Base-by-base conservation (phyloP, 2,797 vertebrate genomes). In the Coendou prehensilis region DNA sequence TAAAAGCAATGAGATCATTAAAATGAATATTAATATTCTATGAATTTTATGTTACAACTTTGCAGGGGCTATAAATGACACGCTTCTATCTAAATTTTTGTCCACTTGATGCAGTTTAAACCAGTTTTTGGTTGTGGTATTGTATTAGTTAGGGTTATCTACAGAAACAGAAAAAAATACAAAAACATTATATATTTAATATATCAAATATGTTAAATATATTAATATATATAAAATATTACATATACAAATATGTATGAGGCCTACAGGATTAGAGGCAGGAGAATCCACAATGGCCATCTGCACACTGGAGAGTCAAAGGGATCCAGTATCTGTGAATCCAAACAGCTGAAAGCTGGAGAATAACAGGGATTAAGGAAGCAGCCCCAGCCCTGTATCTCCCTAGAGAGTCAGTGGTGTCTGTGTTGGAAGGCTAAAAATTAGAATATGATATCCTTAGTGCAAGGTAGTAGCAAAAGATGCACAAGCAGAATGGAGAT, bases 1-100 rank as follows among this genome's bases (percentile, higher is more conserved):
- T 64, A 93, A 92, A 94, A 82, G 30, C 67, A 79, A 86, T n/a
- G 47, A 76, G 33, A 56, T 30, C 10, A 90, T 80, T 57, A 45
- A 82, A 30, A 87, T 90, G 47, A 97, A 41, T 41, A 2, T 41
- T 41, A 41, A 41, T 41, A 41, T 6, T 93, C 45, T 79, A n/a
- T 83, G 69, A 79, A 64, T 73, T 87, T 87, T 80, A 26, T 75
- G 91, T 87, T 37, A 37, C 6, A 37, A 37, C 33, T 69, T 64
- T 67, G 28, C 41, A 67, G 69, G 26, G 20, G 79, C n/a, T 17
- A 28, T 79, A 64, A 64, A 93, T 56, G 28, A 52, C 28, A 67
- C 17, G 33, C 3, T 94, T 89, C 17, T 86, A 76, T 78, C 30
- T 76, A 47, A 94, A 92, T 59, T 63, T 89, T 47, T 78, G 59